Evolutionary conservation across 2,113 vertebrate genomes (phyloP), one percentile per base, ranked within the genome.

Genomic region (Typhlomys cinereus): DNA sequence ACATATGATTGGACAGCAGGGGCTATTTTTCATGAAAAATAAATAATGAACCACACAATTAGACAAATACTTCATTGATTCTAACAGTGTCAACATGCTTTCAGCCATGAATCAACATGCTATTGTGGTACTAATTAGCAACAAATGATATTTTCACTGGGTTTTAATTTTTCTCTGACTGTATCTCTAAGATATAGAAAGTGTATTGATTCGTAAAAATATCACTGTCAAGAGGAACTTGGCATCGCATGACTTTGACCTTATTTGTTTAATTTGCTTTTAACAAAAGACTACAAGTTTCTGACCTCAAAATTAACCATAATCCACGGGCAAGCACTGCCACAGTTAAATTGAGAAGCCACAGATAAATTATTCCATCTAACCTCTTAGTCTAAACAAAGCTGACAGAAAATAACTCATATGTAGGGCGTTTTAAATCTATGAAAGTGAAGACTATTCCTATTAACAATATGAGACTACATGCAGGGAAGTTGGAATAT

Each of bases 141-240:
- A 48, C 18, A 84, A 79, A 34, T 39, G n/a, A 70, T 34, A 44
- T 11, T 74, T 66, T 85, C 44, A 59, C 2, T 85, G 61, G 7
- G 13, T 50, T 95, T 79, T 86, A 50, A 66, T 86, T 86, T 70
- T 87, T n/a, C n/a, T n/a, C n/a, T n/a, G n/a, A n/a, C n/a, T n/a
- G n/a, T n/a, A n/a, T 90, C 36, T 69, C 23, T 23, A 81, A 59
- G 34, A 59, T 81, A 20, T 15, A 88, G 67, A 89, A 73, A 74
- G 7, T 59, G 4, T 74, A 7, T 83, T 7, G 5, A 70, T 84
- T 52, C 73, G 46, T 64, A 69, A 69, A n/a, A 18, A 4, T 17
- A 57, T 85, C 62, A 25, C 36, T 21, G 34, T 79, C 50, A 85
- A 44, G 48, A 81, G 31, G 31, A 61, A 57, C 39, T 82, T 39